These are phyloP conservation scores for Drosophila ananassae DNA, from an alignment of 1,140 invertebrate species.

Conservation along the genomic window DNA sequence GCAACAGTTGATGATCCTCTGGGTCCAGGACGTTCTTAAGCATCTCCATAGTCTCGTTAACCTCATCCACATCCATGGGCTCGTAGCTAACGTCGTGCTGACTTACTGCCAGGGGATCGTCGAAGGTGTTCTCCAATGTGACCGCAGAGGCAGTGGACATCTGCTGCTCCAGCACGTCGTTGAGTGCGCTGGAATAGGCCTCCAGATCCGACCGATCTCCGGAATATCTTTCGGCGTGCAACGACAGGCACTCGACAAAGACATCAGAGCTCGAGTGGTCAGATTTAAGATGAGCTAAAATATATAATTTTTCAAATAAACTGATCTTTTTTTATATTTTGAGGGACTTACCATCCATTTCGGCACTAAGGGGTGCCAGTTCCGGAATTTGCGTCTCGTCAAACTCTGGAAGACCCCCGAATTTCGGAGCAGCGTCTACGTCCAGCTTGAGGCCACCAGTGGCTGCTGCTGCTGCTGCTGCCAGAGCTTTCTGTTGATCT, in stretches of 20 bases:
- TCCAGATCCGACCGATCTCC: slow-evolving; percentile 64
- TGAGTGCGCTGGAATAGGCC: slow-evolving; percentile 68
- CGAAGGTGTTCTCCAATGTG: slow-evolving; percentile 38
- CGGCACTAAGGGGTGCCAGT: slow-evolving; percentile 38
- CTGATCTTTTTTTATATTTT: too few relatives aligned
- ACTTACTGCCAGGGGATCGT: slow-evolving; percentile 37
- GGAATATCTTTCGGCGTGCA: slow-evolving; percentile 44
- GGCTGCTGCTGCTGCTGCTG: slow-evolving; percentile 5
- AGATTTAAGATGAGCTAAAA: slow-evolving; percentile 36
- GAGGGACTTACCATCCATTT: slow-evolving; percentile 51
- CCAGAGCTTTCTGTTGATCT: slow-evolving; percentile 61
- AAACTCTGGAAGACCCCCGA: slow-evolving; percentile 61
- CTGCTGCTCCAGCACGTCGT: slow-evolving; percentile 60
- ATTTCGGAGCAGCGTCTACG: slow-evolving; percentile 21
- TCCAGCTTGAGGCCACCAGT: slow-evolving; percentile 26
- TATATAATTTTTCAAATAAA: too few relatives aligned
- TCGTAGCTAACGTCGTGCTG: slow-evolving; percentile 55
- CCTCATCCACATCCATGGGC: slow-evolving; percentile 78
- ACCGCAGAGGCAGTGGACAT: slow-evolving; percentile 30
- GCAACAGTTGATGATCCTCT: slow-evolving; percentile 58
- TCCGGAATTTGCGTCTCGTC: slow-evolving; percentile 65
- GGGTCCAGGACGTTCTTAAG: slow-evolving; percentile 50
- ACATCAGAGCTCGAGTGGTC: slow-evolving; percentile 69
- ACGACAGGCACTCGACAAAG: slow-evolving; percentile 68
- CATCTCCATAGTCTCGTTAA: slow-evolving; percentile 71